Base-by-base conservation (phyloP, 2,797 vertebrate species). In the Esox masquinongy region DNA sequence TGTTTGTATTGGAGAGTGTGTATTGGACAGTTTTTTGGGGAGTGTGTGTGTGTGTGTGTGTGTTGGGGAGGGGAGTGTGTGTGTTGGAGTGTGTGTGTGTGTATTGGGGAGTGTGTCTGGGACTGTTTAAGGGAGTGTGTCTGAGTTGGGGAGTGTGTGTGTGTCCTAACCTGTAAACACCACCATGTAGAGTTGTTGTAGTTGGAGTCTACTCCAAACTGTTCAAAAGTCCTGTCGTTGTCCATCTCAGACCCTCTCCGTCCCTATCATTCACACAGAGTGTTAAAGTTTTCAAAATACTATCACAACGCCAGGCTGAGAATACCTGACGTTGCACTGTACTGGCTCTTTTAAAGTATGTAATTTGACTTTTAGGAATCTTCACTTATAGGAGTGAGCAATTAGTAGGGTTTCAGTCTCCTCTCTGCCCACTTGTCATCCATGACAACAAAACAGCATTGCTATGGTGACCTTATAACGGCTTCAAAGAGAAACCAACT, bases 381-480 rank as follows among this genome's bases (percentile, higher is more conserved):
- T 74, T 72, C 76, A 77, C 74, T 75, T 66, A 80, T 73, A 70
- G 79, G 70, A 75, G 72, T 16, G 69, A 81, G 84, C 84, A 87
- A 84, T 83, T 79, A 59, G 81, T 63, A 76, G 70, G 69, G 68
- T 79, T 77, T 81, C 53, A 59, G 51, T 72, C 16, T 39, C n/a
- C 19, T 59, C 31, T 31, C 3, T 9, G 39, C 77, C 73, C 43
- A 11, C 43, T 14, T 47, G 9, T 47, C 43, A 11, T 14, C 39
- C 43, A 11, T 47, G 43, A 59, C n/a, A 24, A 85, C 82, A 85
- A 85, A 84, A 71, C 56, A 79, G 73, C 50, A 79, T 77, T 76
- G 72, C 84, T 82, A 87, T 85, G 75, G 86, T 78, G 84, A 84
- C 86, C 68, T 70, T 56, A 72, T 74, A 68, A 75, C 85, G 84